A percentile compares a stretch with the other conserved stretches of the same genome.
Conservation (phyloP, 1,140 invertebrate species). For the Papilio helenus region DNA sequence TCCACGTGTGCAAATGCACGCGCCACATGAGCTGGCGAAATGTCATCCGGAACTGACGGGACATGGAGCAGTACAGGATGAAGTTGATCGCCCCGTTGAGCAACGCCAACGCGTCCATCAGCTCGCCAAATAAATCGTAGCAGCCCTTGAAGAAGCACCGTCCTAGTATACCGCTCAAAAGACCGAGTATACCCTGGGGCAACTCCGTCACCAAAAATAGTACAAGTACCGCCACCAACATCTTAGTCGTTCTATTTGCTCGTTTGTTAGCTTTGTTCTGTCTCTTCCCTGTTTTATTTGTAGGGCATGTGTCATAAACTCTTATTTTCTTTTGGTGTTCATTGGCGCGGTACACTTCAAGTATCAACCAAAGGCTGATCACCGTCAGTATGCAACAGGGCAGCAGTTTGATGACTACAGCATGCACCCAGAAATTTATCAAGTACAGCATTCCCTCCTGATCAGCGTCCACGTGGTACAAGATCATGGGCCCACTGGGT, state of each 20-base stretch:
- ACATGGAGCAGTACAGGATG: conserved; percentile 97
- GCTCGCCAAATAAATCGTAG: conserved; percentile 91
- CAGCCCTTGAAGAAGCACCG: conserved; percentile 89
- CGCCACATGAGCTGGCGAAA: conserved; percentile 90
- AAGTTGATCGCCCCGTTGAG: conserved; percentile 97
- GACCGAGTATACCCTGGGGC: conserved; percentile 90
- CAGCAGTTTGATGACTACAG: conserved; percentile 92
- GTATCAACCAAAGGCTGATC: conserved; percentile 91
- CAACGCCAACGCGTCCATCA: conserved; percentile 96
- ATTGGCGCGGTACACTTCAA: conserved; percentile 84
- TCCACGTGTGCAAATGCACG: conserved; percentile 77
- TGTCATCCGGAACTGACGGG: conserved; percentile 93
- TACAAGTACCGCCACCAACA: conserved; percentile 94
- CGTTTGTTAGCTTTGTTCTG: conserved; percentile 85
- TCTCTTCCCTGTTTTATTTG: conserved; percentile 85
- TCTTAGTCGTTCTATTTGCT: conserved; percentile 92
- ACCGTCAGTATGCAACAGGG: conserved; percentile 92
- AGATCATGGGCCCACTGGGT: conserved; percentile 77
- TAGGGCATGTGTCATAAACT: conserved; percentile 66
- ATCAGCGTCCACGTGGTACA: conserved; percentile 88
- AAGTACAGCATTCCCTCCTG: conserved; percentile 84
- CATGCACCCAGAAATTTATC: conserved; percentile 93
- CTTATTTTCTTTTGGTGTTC: conserved; percentile 73
- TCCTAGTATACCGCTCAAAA: conserved; percentile 88
- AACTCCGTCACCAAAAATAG: conserved; percentile 94